Conservation (phyloP, 2,113 vertebrate species). For the Cyanoderma ruficeps region DNA sequence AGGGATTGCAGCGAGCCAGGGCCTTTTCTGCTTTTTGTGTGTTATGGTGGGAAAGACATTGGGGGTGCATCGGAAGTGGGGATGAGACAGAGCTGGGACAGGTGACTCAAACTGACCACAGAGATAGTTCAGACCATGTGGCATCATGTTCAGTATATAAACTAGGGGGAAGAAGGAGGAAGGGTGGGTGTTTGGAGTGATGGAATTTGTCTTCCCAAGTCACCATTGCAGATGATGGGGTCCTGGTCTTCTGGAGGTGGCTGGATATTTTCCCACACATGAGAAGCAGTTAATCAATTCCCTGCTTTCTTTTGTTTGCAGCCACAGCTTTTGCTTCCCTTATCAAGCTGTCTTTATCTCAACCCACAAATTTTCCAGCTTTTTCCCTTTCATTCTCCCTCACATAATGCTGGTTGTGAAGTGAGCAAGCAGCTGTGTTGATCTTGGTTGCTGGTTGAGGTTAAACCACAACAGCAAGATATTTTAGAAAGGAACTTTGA, state of each 20-base stretch:
- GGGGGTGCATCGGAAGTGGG: fast-evolving
- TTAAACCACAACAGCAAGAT: neutral
- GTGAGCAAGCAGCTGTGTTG: neutral
- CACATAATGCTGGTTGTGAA: neutral
- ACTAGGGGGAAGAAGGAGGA: neutral
- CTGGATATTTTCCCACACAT: neutral
- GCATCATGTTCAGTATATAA: neutral
- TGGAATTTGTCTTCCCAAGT: neutral
- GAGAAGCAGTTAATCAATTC: neutral
- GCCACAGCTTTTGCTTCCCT: neutral
- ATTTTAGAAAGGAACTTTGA: neutral
- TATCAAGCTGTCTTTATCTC: neutral
- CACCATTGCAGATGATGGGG: fast-evolving
- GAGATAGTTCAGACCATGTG: too few species aligned
- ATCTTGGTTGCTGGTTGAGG: neutral
- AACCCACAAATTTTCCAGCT: neutral
- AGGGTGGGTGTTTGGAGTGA: neutral
- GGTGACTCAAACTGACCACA: neutral
- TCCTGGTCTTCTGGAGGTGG: neutral
- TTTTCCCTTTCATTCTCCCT: neutral
- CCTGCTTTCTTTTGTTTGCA: neutral
- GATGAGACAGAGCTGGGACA: neutral
- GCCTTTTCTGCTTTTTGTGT: neutral
- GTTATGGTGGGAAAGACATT: neutral
- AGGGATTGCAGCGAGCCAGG: neutral